Base-by-base conservation (phyloP, 2,888 invertebrate genomes). In the Hirtodrosophila histrioides region DNA sequence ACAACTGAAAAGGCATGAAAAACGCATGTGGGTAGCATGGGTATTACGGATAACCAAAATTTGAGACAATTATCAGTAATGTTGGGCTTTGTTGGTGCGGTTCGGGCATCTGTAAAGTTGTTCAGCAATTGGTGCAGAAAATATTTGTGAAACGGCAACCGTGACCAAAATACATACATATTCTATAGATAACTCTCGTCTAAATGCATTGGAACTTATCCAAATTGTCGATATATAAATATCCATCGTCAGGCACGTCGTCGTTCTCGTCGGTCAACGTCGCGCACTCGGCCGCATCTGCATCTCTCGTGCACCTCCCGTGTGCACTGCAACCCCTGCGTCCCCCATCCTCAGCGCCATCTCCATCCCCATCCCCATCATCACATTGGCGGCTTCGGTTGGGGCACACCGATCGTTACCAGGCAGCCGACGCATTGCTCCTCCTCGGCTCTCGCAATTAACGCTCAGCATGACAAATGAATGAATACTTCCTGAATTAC, bases 161-260 rank as follows among this genome's bases (percentile, higher is more conserved):
- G 82, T 82, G 82, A 82, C 82, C 87, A 82, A 73, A 82, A 82
- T 82, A 82, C 73, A 87, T 82, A 60, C 64, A 81, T 73, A 75
- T 50, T 87, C 82, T 83, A 83, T 87, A 83, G 82, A 85, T 83
- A 87, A 83, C 82, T 87, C 69, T 81, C 58, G 84, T 88, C 89
- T 89, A 90, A 85, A 90, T 89, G 90, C 89, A 90, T 91, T 90
- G 90, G 90, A 91, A 86, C 77, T 75, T 78, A 85, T 91, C 90
- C 90, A 90, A 90, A 90, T 90, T 86, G 89, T 84, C 80, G 85
- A 77, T 88, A 88, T 90, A 90, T 83, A 91, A 90, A 90, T 90
- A 90, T 85, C 78, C 73, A 87, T 86, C 83, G 78, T 83, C 89
- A 69, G 76, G 69, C 73, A 50, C 44, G 37, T 50, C 43, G 45